Conservation (phyloP, 2,113 vertebrate species). For the Alethe diademata region DNA sequence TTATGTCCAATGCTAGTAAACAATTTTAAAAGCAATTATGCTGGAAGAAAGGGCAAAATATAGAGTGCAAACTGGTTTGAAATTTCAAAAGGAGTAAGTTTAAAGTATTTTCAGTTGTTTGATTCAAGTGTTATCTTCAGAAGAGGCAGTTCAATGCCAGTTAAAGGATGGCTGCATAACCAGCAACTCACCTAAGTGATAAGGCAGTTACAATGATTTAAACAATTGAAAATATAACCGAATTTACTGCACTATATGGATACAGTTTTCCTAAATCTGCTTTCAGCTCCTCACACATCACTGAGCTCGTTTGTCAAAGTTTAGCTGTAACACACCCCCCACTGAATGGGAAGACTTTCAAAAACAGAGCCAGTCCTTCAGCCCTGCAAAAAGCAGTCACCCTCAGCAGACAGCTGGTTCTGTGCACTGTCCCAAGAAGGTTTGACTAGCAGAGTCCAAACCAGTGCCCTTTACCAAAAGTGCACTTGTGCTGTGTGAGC, state of each 20-base stretch:
- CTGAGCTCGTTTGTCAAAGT: accelerated
- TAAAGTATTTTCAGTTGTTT: not conserved
- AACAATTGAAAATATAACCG: not conserved
- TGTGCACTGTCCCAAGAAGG: not conserved
- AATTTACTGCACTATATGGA: not conserved
- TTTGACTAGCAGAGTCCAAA: not conserved
- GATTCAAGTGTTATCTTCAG: not conserved
- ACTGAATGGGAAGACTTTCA: not conserved
- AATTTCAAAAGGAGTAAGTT: not conserved
- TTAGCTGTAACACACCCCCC: not conserved
- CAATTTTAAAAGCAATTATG: not conserved
- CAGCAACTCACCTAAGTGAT: not conserved
- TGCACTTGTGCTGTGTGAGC: not conserved
- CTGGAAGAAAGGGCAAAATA: not conserved
- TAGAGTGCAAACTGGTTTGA: not conserved
- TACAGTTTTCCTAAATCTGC: not conserved
- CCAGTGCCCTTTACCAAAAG: accelerated
- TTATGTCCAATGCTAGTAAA: not conserved
- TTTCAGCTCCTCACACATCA: not conserved
- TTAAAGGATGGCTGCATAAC: not conserved
- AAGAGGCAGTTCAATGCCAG: not conserved
- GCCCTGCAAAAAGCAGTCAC: not conserved
- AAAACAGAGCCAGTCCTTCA: not conserved
- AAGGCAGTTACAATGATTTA: not conserved
- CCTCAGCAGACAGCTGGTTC: not conserved